Percentiles rank a stretch among this genome's conserved stretches.
Evolutionary conservation across 2,113 vertebrate genomes (phyloP).

Genomic region (Thalassoma bifasciatum): DNA sequence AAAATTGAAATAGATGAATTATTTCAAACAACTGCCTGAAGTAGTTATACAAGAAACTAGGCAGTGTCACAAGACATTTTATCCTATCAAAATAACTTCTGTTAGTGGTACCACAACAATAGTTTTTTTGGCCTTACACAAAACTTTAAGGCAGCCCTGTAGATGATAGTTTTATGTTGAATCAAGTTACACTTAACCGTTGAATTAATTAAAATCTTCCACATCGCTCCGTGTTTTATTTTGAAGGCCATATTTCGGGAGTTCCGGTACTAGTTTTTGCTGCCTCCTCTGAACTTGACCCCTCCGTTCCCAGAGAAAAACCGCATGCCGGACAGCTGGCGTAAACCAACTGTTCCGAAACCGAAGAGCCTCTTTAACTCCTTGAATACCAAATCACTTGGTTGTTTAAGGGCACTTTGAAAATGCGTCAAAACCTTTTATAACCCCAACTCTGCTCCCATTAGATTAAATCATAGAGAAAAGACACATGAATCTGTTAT

Average conservation of each 20-base stretch:
- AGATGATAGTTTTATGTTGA: no score
- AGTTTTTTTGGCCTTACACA: no score
- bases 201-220: no score
- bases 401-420: rapidly evolving
- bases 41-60: no score
- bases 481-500: neutral
- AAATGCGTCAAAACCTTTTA: rapidly evolving
- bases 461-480: rapidly evolving
- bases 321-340: conserved; percentile 69
- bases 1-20: no score
- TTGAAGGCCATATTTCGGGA: neutral
- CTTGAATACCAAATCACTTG: rapidly evolving
- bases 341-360: conserved; percentile 47
- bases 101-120: no score
- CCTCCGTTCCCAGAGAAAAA: conserved; percentile 15
- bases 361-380: neutral
- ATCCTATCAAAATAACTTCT: no score
- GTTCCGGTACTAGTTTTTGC: conserved; percentile 14
- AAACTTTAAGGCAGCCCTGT: no score
- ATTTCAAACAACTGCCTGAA: no score
- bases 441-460: rapidly evolving
- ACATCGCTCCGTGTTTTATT: no score
- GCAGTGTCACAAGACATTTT: no score
- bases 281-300: neutral
- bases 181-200: no score